Conservation (phyloP, 2,797 vertebrate species). For the Scomberomorus guttatus region DNA sequence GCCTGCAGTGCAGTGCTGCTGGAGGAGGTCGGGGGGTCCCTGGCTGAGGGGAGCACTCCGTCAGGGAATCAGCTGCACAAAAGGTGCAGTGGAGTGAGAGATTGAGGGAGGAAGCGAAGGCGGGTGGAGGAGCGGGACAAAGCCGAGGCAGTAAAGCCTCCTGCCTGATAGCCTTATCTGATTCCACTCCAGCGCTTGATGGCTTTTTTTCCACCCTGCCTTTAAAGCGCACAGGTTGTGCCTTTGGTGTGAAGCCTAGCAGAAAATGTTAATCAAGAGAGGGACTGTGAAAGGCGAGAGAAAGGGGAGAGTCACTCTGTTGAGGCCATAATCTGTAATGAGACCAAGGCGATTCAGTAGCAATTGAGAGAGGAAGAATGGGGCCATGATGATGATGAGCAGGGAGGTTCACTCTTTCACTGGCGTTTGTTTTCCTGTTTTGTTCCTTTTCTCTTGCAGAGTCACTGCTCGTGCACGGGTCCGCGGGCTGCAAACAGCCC, state of each 20-base stretch:
- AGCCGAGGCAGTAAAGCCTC: conserved; percentile 89
- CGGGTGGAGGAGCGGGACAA: conserved; percentile 89
- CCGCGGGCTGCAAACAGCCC: conserved; percentile 60
- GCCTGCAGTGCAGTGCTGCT: conserved; percentile 28
- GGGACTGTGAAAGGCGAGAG: conserved; percentile 76
- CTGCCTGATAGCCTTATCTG: conserved; percentile 92
- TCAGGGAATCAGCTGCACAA: conserved; percentile 93
- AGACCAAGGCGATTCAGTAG: conserved; percentile 84
- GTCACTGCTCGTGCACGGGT: conserved; percentile 56
- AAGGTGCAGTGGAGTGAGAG: conserved; percentile 97
- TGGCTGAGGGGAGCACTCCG: conserved; percentile 76
- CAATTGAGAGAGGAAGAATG: conserved; percentile 81
- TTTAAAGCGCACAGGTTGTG: conserved; percentile 88
- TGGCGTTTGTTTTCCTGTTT: conserved; percentile 78
- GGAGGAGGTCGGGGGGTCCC: conserved; percentile 83
- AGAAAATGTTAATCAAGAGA: conserved; percentile 90
- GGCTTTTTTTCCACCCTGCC: conserved; percentile 76
- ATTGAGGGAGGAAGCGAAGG: conserved; percentile 91
- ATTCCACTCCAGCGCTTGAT: conserved; percentile 88
- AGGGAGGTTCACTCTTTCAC: conserved; percentile 80
- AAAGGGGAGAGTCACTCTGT: conserved; percentile 77
- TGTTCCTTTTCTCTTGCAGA: conserved; percentile 72
- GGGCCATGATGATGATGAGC: conserved; percentile 81
- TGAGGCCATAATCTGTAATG: conserved; percentile 82
- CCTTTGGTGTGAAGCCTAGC: conserved; percentile 88